These are phyloP conservation scores for Teinopalpus imperialis DNA, from an alignment of 2,888 invertebrate genomes.

Conservation along the genomic window DNA sequence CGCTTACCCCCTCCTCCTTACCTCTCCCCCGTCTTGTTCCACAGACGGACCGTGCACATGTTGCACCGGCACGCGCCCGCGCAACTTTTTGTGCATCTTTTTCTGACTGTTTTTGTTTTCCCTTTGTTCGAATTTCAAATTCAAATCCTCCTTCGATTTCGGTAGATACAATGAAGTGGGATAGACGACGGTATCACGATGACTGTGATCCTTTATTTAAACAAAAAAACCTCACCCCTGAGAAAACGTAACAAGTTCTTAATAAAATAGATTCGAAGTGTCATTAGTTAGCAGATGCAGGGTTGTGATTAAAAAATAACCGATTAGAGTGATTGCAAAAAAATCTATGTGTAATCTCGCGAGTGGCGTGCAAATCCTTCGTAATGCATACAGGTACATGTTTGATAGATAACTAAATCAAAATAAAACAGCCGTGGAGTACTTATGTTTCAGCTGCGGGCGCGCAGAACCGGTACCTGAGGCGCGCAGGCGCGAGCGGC, in stretches of 20 bases:
- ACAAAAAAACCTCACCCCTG: slow-evolving; percentile 11
- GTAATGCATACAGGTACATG: slow-evolving; percentile 27
- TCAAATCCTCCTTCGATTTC: slow-evolving; percentile 49
- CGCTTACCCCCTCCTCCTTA: slow-evolving; percentile 63
- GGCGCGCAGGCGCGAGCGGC: slow-evolving; percentile 50
- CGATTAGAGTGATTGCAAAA: slow-evolving; percentile 15
- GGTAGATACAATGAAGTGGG: slow-evolving; percentile 49
- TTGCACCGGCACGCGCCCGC: slow-evolving; percentile 77
- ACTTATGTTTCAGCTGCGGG: slow-evolving; percentile 69
- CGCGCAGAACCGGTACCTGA: slow-evolving; percentile 63
- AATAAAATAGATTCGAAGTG: slow-evolving; percentile 9
- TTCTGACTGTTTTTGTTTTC: slow-evolving; percentile 69
- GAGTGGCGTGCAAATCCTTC: slow-evolving; percentile 18
- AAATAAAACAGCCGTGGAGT: slow-evolving; percentile 72
- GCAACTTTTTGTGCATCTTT: slow-evolving; percentile 67
- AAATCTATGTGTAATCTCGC: slow-evolving; percentile 8
- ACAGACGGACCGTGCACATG: slow-evolving; percentile 77
- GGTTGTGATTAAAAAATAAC: slow-evolving; percentile 16
- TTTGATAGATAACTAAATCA: slow-evolving; percentile 73
- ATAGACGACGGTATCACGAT: slow-evolving; percentile 39
- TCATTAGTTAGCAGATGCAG: slow-evolving; percentile 19
- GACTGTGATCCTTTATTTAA: slow-evolving; percentile 17
- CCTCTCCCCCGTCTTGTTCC: slow-evolving; percentile 58
- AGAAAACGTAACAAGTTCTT: slow-evolving; percentile 18
- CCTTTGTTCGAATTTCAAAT: slow-evolving; percentile 67